Percentiles rank a stretch among this genome's conserved stretches.
Conservation (phyloP, 1,140 invertebrate species). For the Globodera rostochiensis region DNA sequence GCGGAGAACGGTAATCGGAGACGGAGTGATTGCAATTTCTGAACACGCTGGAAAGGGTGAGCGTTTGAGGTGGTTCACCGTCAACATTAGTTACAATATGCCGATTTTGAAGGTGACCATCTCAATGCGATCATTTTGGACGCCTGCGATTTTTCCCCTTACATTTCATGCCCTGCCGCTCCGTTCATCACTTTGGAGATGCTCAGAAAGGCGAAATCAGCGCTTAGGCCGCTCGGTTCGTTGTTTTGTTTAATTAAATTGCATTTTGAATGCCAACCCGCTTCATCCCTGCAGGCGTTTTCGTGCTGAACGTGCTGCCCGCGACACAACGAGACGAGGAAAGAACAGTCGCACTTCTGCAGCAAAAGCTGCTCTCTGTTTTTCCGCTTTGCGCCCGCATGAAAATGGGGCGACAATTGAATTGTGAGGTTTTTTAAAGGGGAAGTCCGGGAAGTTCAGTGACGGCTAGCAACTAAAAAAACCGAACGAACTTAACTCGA, state of each 20-base stretch:
- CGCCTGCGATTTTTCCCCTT: constrained; percentile 31
- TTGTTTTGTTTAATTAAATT: neutral
- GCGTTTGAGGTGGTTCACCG: too few relatives aligned
- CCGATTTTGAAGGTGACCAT: constrained; percentile 27
- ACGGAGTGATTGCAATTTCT: constrained; percentile 37
- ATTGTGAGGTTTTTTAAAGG: neutral
- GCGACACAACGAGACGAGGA: neutral
- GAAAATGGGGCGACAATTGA: constrained; percentile 10
- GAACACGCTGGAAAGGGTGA: neutral
- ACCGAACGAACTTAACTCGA: neutral
- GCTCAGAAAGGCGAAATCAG: constrained; percentile 32
- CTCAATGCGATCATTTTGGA: constrained; percentile 42
- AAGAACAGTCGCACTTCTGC: neutral
- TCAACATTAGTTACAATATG: too few relatives aligned
- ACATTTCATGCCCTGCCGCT: constrained; percentile 38
- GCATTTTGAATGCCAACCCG: neutral
- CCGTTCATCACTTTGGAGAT: constrained; percentile 26
- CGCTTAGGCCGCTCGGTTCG: constrained; percentile 34
- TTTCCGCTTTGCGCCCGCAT: constrained; percentile 23
- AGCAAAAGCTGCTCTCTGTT: constrained; percentile 12
- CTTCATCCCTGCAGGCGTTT: constrained; percentile 21
- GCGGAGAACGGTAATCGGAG: constrained; percentile 36
- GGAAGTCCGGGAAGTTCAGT: too few relatives aligned
- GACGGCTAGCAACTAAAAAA: too few relatives aligned
- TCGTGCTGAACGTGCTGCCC: constrained; percentile 41